These are phyloP conservation scores for Corythornis madagascariensis DNA, from an alignment of 2,113 vertebrate species.

Conservation along the genomic window DNA sequence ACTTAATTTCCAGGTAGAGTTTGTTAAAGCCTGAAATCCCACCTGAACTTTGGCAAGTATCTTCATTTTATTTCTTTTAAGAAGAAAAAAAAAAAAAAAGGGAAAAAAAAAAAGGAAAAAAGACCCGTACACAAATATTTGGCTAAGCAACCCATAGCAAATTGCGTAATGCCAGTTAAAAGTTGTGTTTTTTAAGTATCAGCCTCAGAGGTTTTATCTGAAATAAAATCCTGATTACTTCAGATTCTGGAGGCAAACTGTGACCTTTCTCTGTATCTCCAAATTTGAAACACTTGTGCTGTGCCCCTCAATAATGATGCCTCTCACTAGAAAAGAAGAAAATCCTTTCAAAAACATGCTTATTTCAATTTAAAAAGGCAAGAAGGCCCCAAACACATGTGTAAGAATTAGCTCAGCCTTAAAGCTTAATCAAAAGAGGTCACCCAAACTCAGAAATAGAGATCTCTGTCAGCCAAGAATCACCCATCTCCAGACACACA, in stretches of 20 bases:
- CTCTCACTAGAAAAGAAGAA: slow-evolving; percentile 24
- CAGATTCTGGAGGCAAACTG: slow-evolving; percentile 74
- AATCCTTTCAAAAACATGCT: slow-evolving; percentile 39
- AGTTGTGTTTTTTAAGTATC: slow-evolving; percentile 76
- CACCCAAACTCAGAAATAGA: not conserved
- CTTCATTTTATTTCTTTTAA: not conserved
- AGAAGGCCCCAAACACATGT: slow-evolving; percentile 46
- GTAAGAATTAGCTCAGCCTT: slow-evolving; percentile 9
- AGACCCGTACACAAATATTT: slow-evolving; percentile 72
- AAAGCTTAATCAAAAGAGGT: slow-evolving; percentile 17
- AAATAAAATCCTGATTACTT: slow-evolving; percentile 80
- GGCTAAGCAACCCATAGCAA: slow-evolving; percentile 73
- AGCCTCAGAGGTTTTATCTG: slow-evolving; percentile 77
- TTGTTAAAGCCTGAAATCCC: slow-evolving; percentile 73
- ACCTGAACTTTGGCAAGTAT: slow-evolving; percentile 75
- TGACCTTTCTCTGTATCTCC: slow-evolving; percentile 63
- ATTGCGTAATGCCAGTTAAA: slow-evolving; percentile 77
- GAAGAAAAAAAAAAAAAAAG: not conserved
- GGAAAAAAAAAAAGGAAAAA: not conserved
- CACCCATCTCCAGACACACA: not conserved
- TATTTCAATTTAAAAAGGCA: slow-evolving; percentile 53
- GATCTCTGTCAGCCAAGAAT: not conserved
- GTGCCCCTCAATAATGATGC: not conserved
- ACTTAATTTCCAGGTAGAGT: slow-evolving; percentile 77
- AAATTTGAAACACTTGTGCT: slow-evolving; percentile 75